Conservation (phyloP, 2,888 invertebrate species). For the Cantharis nigra region DNA sequence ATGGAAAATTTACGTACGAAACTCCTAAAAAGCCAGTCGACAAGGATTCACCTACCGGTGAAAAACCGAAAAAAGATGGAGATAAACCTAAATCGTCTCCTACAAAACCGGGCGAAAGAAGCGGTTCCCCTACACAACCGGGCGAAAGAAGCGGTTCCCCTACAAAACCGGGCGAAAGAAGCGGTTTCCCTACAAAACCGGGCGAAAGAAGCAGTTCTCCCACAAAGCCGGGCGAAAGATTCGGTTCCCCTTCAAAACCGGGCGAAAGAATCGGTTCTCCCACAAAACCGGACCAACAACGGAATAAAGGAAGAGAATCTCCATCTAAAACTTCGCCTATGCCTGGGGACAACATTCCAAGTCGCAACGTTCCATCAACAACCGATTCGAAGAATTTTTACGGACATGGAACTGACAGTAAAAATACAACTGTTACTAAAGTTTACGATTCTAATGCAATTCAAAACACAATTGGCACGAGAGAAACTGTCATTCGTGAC, state of each 20-base stretch:
- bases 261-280: too few species aligned
- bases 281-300: not conserved
- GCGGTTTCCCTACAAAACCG: too few species aligned
- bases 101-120: not conserved
- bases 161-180: not conserved
- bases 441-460: slow-evolving; percentile 50
- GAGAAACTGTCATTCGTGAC: slow-evolving; percentile 58
- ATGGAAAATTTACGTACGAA: slow-evolving; percentile 48
- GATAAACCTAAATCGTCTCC: not conserved
- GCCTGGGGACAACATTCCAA: slow-evolving; percentile 41
- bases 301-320: not conserved
- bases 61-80: slow-evolving; percentile 50
- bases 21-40: slow-evolving; percentile 9
- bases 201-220: too few species aligned
- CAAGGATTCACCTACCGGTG: slow-evolving; percentile 37
- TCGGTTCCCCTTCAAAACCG: too few species aligned
- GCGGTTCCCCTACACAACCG: not conserved
- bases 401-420: slow-evolving; percentile 44
- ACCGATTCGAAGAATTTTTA: slow-evolving; percentile 26
- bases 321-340: not conserved
- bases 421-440: slow-evolving; percentile 45
- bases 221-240: too few species aligned
- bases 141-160: not conserved
- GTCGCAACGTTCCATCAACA: slow-evolving; percentile 34
- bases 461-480: slow-evolving; percentile 51